Evolutionary conservation across 2,113 vertebrate genomes (phyloP).

Genomic region (Gnathonemus echidnorhynchus): DNA sequence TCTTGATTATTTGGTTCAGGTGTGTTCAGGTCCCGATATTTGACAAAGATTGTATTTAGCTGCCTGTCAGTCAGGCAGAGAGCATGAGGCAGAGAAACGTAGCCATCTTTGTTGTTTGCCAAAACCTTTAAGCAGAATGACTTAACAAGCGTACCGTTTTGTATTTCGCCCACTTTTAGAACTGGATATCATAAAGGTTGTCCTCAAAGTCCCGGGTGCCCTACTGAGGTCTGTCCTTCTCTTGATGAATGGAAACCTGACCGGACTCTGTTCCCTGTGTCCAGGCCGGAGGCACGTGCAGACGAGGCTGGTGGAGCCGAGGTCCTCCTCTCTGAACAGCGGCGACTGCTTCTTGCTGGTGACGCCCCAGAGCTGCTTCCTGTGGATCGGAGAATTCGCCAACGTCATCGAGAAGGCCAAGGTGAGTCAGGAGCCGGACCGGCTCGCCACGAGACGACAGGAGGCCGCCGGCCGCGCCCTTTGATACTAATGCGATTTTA

Average conservation of each 20-base stretch:
- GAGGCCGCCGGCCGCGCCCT: background rate
- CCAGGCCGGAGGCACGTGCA: conserved; percentile 90
- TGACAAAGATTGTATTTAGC: background rate
- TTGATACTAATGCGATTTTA: background rate
- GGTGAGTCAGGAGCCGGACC: conserved; percentile 49
- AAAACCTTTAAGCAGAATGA: background rate
- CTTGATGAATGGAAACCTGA: background rate
- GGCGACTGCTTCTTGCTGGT: conserved; percentile 91
- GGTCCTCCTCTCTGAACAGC: conserved; percentile 82
- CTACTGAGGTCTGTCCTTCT: background rate
- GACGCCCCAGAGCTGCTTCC: conserved; percentile 78
- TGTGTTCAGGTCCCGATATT: background rate
- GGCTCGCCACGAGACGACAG: background rate
- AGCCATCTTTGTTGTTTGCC: background rate
- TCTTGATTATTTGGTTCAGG: background rate
- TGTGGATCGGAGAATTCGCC: conserved; percentile 90
- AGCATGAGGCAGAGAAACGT: background rate
- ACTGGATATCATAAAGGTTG: background rate
- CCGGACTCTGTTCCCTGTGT: background rate
- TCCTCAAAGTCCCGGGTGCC: background rate
- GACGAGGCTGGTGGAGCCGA: conserved; percentile 86
- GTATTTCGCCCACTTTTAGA: background rate
- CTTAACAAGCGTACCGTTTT: background rate
- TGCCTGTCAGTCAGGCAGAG: background rate
- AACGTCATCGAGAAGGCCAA: conserved; percentile 95